These are phyloP conservation scores for Meandrina meandrites DNA, from an alignment of 92 coral and sea anemone genomes.

Conservation along the genomic window DNA sequence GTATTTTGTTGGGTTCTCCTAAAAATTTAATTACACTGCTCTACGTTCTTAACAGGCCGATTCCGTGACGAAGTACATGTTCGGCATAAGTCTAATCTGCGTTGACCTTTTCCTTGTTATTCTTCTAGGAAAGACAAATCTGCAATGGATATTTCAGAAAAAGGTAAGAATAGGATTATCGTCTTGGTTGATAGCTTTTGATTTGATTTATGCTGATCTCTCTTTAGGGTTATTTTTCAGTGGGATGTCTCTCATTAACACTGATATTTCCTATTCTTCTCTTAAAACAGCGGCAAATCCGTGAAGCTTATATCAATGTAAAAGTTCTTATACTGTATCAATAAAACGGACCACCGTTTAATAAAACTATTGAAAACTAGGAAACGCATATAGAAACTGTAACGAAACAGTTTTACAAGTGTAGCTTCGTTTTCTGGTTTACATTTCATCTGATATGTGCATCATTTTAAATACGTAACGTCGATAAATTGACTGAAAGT, in stretches of 20 bases:
- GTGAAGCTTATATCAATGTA: neutral
- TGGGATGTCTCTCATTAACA: neutral
- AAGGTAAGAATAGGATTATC: constrained; percentile 2
- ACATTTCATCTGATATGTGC: neutral
- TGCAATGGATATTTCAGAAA: constrained; percentile 7
- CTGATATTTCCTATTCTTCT: neutral
- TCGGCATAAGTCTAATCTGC: neutral
- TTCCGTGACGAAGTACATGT: neutral
- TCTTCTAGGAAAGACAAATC: constrained; percentile 12
- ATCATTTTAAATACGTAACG: neutral
- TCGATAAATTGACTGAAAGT: neutral
- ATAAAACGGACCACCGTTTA: neutral
- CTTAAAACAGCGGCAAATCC: neutral
- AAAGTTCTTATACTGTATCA: neutral
- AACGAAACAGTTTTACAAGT: neutral
- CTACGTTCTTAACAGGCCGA: neutral
- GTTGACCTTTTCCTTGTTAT: neutral
- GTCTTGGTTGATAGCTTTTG: neutral
- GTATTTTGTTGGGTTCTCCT: neutral
- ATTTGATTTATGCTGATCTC: neutral
- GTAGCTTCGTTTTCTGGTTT: neutral
- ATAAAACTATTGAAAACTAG: neutral
- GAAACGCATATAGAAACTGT: no score
- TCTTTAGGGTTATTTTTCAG: neutral
- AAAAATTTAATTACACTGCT: neutral